Base-by-base conservation (phyloP, 2,113 vertebrate species). In the Callionymus lyra region DNA sequence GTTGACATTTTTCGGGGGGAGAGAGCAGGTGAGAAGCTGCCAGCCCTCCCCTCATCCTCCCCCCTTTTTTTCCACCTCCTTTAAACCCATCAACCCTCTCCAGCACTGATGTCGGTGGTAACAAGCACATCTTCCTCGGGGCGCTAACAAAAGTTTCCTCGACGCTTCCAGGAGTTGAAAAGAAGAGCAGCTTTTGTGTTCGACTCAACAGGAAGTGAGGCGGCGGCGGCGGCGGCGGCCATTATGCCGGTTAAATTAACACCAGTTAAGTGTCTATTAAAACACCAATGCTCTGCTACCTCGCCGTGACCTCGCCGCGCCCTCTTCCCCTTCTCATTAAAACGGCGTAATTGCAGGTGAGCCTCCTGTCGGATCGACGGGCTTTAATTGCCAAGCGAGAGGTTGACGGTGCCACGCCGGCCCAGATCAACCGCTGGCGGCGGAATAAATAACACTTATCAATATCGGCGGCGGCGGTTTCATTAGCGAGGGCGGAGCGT, bases 211-310 rank as follows among this genome's bases (percentile, higher is more conserved):
- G 21, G 21, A 27, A 27, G 21, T 27, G 21, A 27, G 21, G 21
- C 21, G n/a, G n/a, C n/a, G n/a, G n/a, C n/a, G n/a, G 60, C 70
- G 68, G 65, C 71, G 68, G 72, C 65, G 81, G 76, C 44, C 44
- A 45, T 45, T 45, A 38, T 74, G 79, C 62, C 10, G 16, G 78
- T 73, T 82, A 81, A 87, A 87, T 87, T 86, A 87, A 84, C 79
- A 72, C 61, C 72, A 79, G 80, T 85, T 85, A 85, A 80, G 79
- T 81, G 76, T 83, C 82, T 84, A 85, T 86, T 87, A 83, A 84
- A 86, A 80, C 75, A 66, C 67, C 73, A 75, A 69, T 72, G 85
- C 72, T 79, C 77, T 69, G 72, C 75, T 79, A 78, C 65, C 58
- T 80, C 72, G 56, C 70, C 60, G 74, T 81, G 82, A 82, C 83